Evolutionary conservation across 2,113 vertebrate genomes (phyloP), one percentile per base, ranked within the genome.

Genomic region (Burhinus oedicnemus): DNA sequence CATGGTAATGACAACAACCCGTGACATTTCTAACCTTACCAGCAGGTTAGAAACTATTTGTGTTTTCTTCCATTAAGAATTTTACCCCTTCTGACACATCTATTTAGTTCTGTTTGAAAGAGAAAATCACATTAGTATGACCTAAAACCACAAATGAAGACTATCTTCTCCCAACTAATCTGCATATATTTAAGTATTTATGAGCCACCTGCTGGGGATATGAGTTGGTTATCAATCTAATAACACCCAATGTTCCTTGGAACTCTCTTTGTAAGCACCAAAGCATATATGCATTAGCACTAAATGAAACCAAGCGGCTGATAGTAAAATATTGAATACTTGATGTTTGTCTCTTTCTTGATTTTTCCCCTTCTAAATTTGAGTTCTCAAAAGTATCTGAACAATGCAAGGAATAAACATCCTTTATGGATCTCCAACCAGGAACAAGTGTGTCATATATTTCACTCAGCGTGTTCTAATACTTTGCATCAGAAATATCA

Each of bases 211-310:
- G 98, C 98, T 98, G 98, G 95, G 98, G 96, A 95, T 98, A 97
- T 98, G 98, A 98, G 97, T 97, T 98, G 97, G 97, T 98, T 98
- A 99, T 99, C 98, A 98, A 99, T 99, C 98, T 98, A 98, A 96
- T 97, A 97, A 97, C 87, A 97, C 91, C 97, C 89, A 94, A 42
- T 96, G 96, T 97, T 98, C 98, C 96, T 97, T 94, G 92, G 95
- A 97, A 95, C 90, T 97, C 95, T 97, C 96, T 96, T 96, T 98
- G 98, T 98, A 98, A 98, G 95, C 91, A 96, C 96, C 83, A 82
- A 92, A 98, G 97, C 96, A 97, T 95, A 97, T 97, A 96, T 96
- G 97, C 88, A 72, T 97, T 97, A 97, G 91, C 96, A 97, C 87
- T 95, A 98, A 98, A 98, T 95, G 91, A 98, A 98, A 97, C 90